Conservation (phyloP, 2,888 invertebrate species). For the Epinotia bilunana region DNA sequence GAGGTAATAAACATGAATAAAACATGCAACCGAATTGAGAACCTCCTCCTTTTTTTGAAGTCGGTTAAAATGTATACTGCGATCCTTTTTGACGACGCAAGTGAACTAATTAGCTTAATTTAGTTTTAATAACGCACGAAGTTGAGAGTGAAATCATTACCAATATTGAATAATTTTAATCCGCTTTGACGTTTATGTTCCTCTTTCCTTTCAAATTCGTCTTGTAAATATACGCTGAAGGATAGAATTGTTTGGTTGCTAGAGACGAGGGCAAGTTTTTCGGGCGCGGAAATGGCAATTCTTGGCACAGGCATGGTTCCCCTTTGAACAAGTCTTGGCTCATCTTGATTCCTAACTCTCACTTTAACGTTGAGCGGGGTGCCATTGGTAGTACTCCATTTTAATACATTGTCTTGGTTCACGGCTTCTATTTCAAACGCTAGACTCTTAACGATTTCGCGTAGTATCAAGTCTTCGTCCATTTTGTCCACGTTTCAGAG, state of each 20-base stretch:
- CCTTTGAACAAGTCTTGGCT: conserved; percentile 49
- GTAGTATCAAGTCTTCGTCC: conserved; percentile 56
- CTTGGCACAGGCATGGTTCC: conserved; percentile 61
- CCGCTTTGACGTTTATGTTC: conserved; percentile 24
- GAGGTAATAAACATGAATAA: too few relatives aligned
- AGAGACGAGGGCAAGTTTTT: conserved; percentile 62
- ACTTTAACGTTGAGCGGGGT: conserved; percentile 71
- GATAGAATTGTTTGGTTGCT: conserved; percentile 76
- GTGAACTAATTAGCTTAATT: not conserved
- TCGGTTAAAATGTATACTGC: too few relatives aligned
- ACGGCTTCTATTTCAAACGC: conserved; percentile 70
- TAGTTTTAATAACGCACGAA: conserved; percentile 24
- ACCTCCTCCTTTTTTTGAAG: too few relatives aligned
- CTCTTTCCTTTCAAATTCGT: conserved; percentile 56
- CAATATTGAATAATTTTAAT: conserved; percentile 33
- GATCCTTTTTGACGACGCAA: not conserved
- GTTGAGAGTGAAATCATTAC: not conserved
- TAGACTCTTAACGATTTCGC: conserved; percentile 62
- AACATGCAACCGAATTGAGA: too few relatives aligned
- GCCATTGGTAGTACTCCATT: conserved; percentile 52
- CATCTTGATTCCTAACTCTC: conserved; percentile 66
- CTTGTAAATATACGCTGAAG: conserved; percentile 70
- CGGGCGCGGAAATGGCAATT: conserved; percentile 48
- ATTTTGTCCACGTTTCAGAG: conserved; percentile 45
- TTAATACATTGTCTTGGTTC: conserved; percentile 55